A percentile compares a stretch with the other conserved stretches of the same genome.
These are phyloP conservation scores for Euphonia xanthogaster DNA, from an alignment of 2,797 vertebrate species.

Conservation along the genomic window DNA sequence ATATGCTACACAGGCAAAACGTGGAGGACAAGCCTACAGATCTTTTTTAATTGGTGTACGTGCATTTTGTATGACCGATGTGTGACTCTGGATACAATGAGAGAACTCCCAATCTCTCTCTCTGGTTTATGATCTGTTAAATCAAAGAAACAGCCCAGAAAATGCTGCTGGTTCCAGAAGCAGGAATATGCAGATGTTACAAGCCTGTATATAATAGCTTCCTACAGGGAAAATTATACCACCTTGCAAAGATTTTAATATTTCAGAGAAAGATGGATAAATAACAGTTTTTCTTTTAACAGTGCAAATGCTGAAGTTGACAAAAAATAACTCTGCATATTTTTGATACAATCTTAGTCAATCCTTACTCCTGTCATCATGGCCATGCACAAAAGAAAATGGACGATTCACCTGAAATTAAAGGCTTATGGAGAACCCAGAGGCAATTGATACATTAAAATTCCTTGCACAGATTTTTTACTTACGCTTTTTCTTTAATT, in stretches of 20 bases:
- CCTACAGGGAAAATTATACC: background rate
- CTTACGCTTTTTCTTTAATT: constrained; percentile 80
- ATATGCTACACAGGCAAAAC: fast-evolving
- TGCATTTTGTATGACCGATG: background rate
- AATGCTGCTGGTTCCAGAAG: background rate
- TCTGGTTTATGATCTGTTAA: background rate
- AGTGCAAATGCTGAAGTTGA: background rate
- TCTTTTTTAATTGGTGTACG: background rate
- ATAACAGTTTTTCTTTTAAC: background rate
- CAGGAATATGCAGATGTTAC: background rate
- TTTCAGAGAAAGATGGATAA: background rate
- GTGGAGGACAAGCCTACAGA: fast-evolving
- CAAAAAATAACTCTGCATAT: background rate
- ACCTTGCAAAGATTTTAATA: background rate
- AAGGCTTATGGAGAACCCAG: background rate
- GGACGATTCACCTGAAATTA: background rate
- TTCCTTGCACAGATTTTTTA: background rate
- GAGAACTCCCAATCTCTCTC: background rate
- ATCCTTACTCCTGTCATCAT: background rate
- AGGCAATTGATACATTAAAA: background rate
- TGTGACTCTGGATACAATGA: background rate
- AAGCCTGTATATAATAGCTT: background rate
- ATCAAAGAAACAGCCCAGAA: background rate
- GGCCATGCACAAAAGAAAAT: background rate
- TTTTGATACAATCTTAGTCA: background rate